Evolutionary conservation across 2,797 vertebrate species (phyloP).

Genomic region (Merluccius polli): DNA sequence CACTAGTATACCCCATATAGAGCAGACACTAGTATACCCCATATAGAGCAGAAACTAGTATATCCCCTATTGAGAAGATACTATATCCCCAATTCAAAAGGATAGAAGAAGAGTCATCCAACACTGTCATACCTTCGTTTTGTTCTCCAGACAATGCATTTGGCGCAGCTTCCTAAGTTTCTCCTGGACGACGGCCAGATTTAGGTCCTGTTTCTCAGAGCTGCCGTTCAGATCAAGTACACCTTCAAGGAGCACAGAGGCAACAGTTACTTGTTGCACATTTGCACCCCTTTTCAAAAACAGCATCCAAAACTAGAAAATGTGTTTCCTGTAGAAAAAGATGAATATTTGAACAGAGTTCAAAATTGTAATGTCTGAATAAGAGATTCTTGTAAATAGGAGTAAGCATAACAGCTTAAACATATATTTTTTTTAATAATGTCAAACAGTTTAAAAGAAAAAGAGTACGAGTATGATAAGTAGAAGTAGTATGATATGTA

Average conservation of each 20-base stretch:
- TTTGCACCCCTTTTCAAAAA: neutral
- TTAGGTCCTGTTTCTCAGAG: slow-evolving; percentile 81
- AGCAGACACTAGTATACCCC: too few species aligned
- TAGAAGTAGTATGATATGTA: too few species aligned
- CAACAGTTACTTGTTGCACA: neutral
- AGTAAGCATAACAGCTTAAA: too few species aligned
- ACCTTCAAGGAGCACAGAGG: slow-evolving; percentile 63
- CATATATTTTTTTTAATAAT: too few species aligned
- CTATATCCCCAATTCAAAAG: neutral
- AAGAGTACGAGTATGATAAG: too few species aligned
- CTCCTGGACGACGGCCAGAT: slow-evolving; percentile 82
- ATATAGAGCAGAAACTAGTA: neutral
- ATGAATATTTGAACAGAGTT: too few species aligned
- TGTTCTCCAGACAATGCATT: slow-evolving; percentile 80
- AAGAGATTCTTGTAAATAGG: too few species aligned
- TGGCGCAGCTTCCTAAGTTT: slow-evolving; percentile 83
- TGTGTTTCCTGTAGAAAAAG: too few species aligned
- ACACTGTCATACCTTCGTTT: slow-evolving; percentile 71
- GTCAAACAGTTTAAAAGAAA: too few species aligned
- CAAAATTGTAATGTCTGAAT: too few species aligned
- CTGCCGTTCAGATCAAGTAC: slow-evolving; percentile 56
- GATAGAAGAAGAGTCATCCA: neutral
- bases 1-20: too few species aligned
- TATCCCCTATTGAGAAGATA: neutral
- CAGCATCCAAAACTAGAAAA: neutral